Conservation (phyloP, 2,797 vertebrate genomes). For the Thalassophryne amazonica region DNA sequence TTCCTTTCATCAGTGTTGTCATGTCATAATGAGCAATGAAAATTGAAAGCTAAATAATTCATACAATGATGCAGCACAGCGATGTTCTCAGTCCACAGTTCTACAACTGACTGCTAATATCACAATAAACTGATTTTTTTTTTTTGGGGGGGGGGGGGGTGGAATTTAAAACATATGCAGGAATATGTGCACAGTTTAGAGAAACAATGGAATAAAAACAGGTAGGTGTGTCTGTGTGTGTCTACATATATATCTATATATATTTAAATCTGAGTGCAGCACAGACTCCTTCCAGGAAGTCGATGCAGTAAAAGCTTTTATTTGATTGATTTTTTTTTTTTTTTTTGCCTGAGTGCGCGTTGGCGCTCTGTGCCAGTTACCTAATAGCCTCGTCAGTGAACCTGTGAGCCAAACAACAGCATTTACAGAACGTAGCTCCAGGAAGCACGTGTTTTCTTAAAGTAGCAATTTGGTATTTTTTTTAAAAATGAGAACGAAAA, state of each 20-base stretch:
- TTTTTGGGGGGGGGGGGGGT: too few relatives aligned
- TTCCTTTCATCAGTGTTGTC: too few relatives aligned
- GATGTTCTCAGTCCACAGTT: too few relatives aligned
- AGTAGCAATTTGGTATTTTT: not conserved
- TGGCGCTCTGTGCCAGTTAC: slow-evolving; percentile 4
- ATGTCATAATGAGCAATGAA: too few relatives aligned
- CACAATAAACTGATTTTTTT: too few relatives aligned
- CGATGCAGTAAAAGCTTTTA: slow-evolving; percentile 59
- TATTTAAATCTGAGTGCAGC: slow-evolving; percentile 12
- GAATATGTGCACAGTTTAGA: not conserved
- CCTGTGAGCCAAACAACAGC: slow-evolving; percentile 1
- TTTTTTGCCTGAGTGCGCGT: slow-evolving; percentile 10
- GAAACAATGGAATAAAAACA: not conserved
- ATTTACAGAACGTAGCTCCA: not conserved
- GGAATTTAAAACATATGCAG: too few relatives aligned
- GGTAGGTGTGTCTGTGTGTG: not conserved
- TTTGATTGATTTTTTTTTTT: slow-evolving; percentile 54
- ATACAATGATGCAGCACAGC: too few relatives aligned
- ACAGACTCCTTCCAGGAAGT: slow-evolving; percentile 52
- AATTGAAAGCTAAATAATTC: too few relatives aligned
- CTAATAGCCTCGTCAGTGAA: slow-evolving; percentile 21
- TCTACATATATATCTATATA: not conserved
- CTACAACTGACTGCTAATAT: too few relatives aligned
- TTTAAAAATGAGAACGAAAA: too few relatives aligned
- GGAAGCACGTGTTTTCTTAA: not conserved